These are phyloP conservation scores for Calliopum simillimum DNA, from an alignment of 2,888 invertebrate species.

Conservation along the genomic window DNA sequence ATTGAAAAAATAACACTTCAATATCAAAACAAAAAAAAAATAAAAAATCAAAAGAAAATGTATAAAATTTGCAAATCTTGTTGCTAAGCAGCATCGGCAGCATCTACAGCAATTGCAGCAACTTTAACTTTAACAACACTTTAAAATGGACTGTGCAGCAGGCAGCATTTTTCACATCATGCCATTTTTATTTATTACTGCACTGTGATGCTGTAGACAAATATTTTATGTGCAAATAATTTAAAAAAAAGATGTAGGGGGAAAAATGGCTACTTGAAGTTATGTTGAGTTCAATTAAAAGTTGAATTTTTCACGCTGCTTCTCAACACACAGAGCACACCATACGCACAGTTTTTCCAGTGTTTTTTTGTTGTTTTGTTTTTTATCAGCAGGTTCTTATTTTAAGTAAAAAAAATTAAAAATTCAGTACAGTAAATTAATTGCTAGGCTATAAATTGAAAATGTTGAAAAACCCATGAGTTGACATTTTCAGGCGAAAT, in stretches of 20 bases:
- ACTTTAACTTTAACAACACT: not conserved
- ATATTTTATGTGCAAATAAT: conserved; percentile 6
- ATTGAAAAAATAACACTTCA: conserved; percentile 11
- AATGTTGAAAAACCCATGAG: too few species aligned
- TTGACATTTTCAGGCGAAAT: too few species aligned
- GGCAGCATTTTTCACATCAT: conserved; percentile 4
- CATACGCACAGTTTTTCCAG: conserved; percentile 13
- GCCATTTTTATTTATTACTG: conserved; percentile 2
- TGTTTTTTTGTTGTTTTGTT: not conserved
- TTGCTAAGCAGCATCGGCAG: conserved; percentile 8
- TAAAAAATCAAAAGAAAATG: not conserved
- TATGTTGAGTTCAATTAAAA: too few species aligned
- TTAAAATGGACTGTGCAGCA: not conserved
- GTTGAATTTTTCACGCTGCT: not conserved
- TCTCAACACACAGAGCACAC: not conserved
- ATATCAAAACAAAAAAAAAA: conserved; percentile 12
- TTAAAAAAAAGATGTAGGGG: not conserved
- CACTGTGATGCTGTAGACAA: not conserved
- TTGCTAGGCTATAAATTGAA: too few species aligned
- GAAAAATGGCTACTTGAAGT: not conserved
- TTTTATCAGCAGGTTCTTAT: not conserved
- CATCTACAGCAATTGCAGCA: not conserved
- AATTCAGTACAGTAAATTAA: too few species aligned
- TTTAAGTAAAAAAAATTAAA: too few species aligned
- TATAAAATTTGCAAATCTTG: conserved; percentile 2